These are phyloP conservation scores for Cnemophilus loriae DNA, from an alignment of 2,113 vertebrate genomes.

Conservation along the genomic window DNA sequence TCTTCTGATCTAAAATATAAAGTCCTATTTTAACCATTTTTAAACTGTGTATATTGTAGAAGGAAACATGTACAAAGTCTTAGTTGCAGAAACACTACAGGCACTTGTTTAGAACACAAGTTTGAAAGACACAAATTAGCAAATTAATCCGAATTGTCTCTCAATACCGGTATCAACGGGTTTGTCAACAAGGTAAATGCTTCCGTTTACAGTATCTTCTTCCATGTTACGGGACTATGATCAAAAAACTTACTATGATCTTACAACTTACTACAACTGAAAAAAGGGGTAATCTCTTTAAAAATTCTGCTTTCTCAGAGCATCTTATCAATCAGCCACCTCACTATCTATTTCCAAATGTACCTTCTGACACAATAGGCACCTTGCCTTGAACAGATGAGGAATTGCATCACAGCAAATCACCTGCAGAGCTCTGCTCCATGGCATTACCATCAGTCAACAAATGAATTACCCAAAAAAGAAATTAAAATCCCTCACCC, in stretches of 20 bases:
- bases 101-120: background rate
- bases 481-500: conserved; percentile 75
- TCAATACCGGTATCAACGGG: fast-evolving
- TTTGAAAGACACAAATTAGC: background rate
- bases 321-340: background rate
- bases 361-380: background rate
- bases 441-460: fast-evolving
- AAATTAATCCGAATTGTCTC: background rate
- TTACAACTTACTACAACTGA: background rate
- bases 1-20: background rate
- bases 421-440: background rate
- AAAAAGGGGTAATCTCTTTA: background rate
- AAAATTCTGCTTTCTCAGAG: background rate
- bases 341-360: background rate
- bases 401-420: background rate
- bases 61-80: background rate
- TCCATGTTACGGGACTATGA: fast-evolving
- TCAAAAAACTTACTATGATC: background rate
- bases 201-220: background rate
- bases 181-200: background rate
- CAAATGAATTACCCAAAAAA: background rate
- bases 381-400: background rate
- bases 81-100: background rate
- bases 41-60: background rate
- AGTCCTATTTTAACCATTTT: background rate